Conservation (phyloP, 2,113 vertebrate species). For the Notechis scutatus region DNA sequence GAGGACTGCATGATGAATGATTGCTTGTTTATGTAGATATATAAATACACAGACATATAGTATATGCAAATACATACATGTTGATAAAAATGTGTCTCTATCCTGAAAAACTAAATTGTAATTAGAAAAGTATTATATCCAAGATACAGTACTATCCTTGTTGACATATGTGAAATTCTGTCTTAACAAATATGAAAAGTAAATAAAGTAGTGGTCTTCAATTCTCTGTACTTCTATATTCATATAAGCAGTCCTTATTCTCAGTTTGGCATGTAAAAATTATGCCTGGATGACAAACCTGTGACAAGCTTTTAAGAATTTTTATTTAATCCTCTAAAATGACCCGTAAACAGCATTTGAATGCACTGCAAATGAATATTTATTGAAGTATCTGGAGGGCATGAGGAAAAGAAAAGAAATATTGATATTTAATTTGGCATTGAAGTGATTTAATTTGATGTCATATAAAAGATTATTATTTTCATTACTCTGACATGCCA, state of each 20-base stretch:
- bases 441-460: background rate
- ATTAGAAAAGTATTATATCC: background rate
- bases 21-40: background rate
- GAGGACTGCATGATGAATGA: background rate
- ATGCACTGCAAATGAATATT: conserved; percentile 34
- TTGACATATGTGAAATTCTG: conserved; percentile 7
- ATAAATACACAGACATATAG: background rate
- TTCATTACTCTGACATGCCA: background rate
- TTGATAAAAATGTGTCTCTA: background rate
- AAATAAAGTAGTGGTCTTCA: background rate
- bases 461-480: background rate
- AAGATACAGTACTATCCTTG: background rate
- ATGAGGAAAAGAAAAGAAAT: background rate
- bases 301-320: background rate
- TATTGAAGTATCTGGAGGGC: background rate
- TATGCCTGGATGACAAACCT: background rate
- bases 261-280: background rate
- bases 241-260: conserved; percentile 23
- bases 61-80: background rate
- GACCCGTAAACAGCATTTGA: conserved; percentile 43
- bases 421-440: background rate
- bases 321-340: background rate
- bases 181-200: background rate
- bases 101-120: background rate
- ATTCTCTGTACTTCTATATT: conserved; percentile 25